Conservation (phyloP, 2,888 invertebrate genomes). For the Conus canariensis region DNA sequence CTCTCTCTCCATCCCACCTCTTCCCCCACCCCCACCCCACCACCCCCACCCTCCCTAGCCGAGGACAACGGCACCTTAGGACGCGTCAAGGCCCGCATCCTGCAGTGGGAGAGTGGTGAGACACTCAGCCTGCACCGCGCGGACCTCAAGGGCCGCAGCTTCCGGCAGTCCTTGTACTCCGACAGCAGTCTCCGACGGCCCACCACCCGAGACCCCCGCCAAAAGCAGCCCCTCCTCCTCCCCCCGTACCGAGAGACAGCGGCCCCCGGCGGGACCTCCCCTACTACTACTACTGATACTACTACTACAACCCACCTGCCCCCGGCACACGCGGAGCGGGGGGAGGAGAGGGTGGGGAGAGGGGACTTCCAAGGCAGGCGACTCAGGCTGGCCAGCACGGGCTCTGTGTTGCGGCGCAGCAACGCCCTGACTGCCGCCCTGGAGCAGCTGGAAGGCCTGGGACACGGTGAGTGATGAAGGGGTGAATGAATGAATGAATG, state of each 20-base stretch:
- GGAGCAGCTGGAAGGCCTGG: background rate
- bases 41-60: background rate
- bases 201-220: slow-evolving; percentile 24
- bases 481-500: too few species aligned
- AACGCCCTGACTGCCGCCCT: background rate
- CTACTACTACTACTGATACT: too few species aligned
- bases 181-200: slow-evolving; percentile 38
- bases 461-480: background rate
- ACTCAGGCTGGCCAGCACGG: slow-evolving; percentile 40
- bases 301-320: background rate
- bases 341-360: slow-evolving; percentile 3
- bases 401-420: slow-evolving; percentile 21
- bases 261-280: background rate
- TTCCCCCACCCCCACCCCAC: too few species aligned
- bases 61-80: background rate
- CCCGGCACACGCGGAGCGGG: background rate
- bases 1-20: slow-evolving; percentile 26
- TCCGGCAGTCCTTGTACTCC: slow-evolving; percentile 42
- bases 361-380: slow-evolving; percentile 21
- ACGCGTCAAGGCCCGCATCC: slow-evolving; percentile 35
- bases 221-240: background rate
- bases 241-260: background rate
- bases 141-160: slow-evolving; percentile 12
- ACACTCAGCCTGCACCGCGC: slow-evolving; percentile 41
- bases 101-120: slow-evolving; percentile 42